Evolutionary conservation across 2,797 vertebrate genomes (phyloP), one percentile per base, ranked within the genome.

Genomic region (Alcedo quadribrachys): DNA sequence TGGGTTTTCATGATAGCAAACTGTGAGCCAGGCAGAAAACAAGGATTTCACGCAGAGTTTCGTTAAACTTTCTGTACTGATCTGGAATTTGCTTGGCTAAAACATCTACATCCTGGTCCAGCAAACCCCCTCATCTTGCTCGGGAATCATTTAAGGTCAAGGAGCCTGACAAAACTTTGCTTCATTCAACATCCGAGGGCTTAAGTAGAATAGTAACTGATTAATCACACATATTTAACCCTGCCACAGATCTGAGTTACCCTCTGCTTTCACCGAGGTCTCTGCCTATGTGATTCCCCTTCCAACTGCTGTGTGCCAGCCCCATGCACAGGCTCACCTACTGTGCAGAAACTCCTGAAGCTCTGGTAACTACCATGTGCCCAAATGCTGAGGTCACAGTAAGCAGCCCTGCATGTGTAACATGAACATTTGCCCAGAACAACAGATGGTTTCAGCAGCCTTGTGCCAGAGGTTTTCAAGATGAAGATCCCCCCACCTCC

Each of bases 61-160:
- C 66, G 35, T 87, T 92, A 91, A 94, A 87, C 69, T 79, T 94
- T 93, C 75, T 91, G 84, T 89, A 74, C 93, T 83, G 58, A 74
- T 90, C 37, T 87, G 86, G 93, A 92, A 94, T 94, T 93, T 89
- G 32, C 69, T 96, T 93, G 93, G 92, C 92, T 92, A 81, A 82
- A 78, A 22, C 14, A 60, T 57, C 35, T 1, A 2, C 55, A 81
- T 60, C 54, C 46, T 45, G 7, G 35, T 89, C 93, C 91, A 96
- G 75, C 79, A 96, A 95, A 85, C 71, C 67, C 85, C 78, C 84
- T 88, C 80, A 58, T 90, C 43, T 75, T 85, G 80, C 54, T 90
- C n/a, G 69, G 73, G 76, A 92, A 92, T 96, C 94, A 94, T 93
- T 89, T 96, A 85, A 95, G 91, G 95, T 96, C 93, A 94, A 92